Percentiles rank a stretch among this genome's conserved stretches.
phyloP scores from a whole-genome alignment of 2,888 invertebrate genomes.

The Rhingia campestris region DNA sequence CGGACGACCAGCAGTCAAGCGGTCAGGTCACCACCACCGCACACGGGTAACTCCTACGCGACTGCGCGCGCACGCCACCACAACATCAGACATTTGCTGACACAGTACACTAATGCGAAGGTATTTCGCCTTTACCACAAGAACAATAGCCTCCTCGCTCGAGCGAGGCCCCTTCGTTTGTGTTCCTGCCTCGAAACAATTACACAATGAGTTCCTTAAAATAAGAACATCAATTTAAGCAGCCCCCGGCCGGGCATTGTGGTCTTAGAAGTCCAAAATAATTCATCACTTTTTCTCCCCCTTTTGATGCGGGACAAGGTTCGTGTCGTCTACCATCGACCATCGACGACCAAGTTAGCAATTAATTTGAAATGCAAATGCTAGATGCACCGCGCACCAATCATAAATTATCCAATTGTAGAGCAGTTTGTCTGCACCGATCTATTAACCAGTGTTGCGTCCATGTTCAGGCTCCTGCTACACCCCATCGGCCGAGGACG shows the following conservation, averaged over 20 bases:
- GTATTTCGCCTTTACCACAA: slow-evolving; percentile 44
- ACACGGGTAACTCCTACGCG: slow-evolving; percentile 49
- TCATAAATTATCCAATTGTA: slow-evolving; percentile 77
- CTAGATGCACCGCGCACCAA: slow-evolving; percentile 61
- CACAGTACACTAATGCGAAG: slow-evolving; percentile 44
- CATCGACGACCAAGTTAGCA: slow-evolving; percentile 47
- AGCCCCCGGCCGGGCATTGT: neutral
- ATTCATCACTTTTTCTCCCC: slow-evolving; percentile 43
- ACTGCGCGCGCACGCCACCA: slow-evolving; percentile 24
- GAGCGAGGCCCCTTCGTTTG: slow-evolving; percentile 32
- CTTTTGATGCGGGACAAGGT: slow-evolving; percentile 8
- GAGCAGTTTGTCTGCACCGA: slow-evolving; percentile 75
- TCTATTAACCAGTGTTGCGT: slow-evolving; percentile 56
- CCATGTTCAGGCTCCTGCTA: slow-evolving; percentile 24
- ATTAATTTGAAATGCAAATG: slow-evolving; percentile 76
- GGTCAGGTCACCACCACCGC: slow-evolving; percentile 63
- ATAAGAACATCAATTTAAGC: slow-evolving; percentile 29
- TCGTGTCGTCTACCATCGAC: neutral
- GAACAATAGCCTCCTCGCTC: slow-evolving; percentile 54
- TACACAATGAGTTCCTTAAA: slow-evolving; percentile 73
- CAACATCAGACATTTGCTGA: slow-evolving; percentile 44
- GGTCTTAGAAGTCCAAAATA: slow-evolving; percentile 3
- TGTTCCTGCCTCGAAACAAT: slow-evolving; percentile 55
- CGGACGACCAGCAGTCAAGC: slow-evolving; percentile 54
- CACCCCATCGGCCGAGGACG: slow-evolving; percentile 57